Evolutionary conservation across 2,113 vertebrate species (phyloP), one percentile per base, ranked within the genome.

Genomic region (Carassius gibelio): DNA sequence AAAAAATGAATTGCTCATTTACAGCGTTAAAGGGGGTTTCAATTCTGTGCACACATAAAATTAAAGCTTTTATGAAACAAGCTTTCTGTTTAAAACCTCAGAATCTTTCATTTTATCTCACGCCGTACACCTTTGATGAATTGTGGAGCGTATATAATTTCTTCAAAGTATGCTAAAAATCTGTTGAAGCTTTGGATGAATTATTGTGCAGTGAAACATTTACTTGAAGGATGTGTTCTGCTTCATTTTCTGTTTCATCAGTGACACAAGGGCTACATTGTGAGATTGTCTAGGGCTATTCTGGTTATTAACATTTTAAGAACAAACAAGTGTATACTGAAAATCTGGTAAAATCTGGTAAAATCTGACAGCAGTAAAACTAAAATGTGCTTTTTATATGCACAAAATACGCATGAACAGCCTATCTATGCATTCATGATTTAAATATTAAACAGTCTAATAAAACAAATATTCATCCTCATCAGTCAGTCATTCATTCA

Each of bases 191-290:
- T 34, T 11, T 75, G n/a, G 45, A 30, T 84, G 83, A 84, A 81
- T 87, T 62, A 59, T 74, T 74, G 75, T 79, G 68, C 30, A 30
- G 75, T 75, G 64, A 82, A 82, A 82, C 68, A 45, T 82, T 55
- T 86, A 64, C 48, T 55, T 71, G 62, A 77, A n/a, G 55, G 50
- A 83, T 82, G 85, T 57, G 30, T 78, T 79, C 38, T 74, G 38
- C 77, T 48, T 84, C 19, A 64, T 72, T 83, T 50, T 83, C 62
- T 69, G 19, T 34, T 64, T 76, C 68, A 77, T 69, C 61, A 52
- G 45, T 82, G 48, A 77, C 78, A 72, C 48, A 15, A 57, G 15
- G 38, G 8, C 38, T 64, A 57, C 36, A 61, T 77, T 82, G 30
- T 76, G 79, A 76, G 8, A 61, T 57, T 36, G 21, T 66, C 80